phyloP scores from a whole-genome alignment of 2,888 invertebrate species.

The Lasioglossum lativentre region DNA sequence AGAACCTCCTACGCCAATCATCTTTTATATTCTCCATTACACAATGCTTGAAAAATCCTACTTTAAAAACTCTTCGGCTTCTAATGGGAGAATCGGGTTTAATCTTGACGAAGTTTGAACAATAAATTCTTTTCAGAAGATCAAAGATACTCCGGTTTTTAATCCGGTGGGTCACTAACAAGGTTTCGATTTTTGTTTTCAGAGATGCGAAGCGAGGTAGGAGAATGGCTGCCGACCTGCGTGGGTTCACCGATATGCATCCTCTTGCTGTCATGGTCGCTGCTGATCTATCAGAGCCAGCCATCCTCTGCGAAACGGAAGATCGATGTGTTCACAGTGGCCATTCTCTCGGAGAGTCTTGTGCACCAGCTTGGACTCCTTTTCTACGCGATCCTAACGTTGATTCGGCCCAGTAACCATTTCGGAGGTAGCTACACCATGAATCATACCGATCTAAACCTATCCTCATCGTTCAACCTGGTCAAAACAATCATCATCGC shows the following conservation, averaged over 20 bases:
- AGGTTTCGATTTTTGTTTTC: constrained; percentile 36
- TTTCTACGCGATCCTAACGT: constrained; percentile 82
- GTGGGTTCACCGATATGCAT: constrained; percentile 85
- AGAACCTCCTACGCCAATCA: background rate
- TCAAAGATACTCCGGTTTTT: background rate
- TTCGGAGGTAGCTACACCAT: constrained; percentile 77
- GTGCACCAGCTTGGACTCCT: constrained; percentile 83
- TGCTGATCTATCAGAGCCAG: constrained; percentile 85
- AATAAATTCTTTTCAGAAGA: background rate
- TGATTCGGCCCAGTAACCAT: constrained; percentile 83
- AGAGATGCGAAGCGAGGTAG: constrained; percentile 84
- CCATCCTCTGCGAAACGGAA: constrained; percentile 83
- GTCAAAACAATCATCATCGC: background rate
- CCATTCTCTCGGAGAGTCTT: constrained; percentile 83
- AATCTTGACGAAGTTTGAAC: too few species aligned
- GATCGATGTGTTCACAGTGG: constrained; percentile 85
- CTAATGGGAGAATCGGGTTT: too few species aligned
- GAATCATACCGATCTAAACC: background rate
- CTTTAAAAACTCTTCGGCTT: background rate
- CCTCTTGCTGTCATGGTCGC: constrained; percentile 84
- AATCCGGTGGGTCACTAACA: background rate
- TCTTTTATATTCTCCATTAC: background rate
- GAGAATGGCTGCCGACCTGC: constrained; percentile 84
- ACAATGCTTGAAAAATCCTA: background rate
- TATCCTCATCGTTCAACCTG: background rate